phyloP scores from a whole-genome alignment of 2,113 vertebrate genomes.

The Tamias sibiricus region DNA sequence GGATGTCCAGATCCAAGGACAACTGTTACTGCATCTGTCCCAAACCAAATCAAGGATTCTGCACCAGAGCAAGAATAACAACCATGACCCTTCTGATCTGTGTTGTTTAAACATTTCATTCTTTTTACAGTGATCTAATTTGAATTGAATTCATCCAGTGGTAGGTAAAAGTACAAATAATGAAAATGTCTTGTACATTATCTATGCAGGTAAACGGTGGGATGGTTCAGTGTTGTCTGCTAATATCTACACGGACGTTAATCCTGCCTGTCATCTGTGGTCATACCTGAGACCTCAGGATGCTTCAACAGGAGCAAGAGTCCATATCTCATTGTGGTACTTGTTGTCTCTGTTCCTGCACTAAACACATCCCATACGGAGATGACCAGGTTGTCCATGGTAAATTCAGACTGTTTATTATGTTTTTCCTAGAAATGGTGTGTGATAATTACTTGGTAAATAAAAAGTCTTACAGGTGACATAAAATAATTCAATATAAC shows the following conservation, averaged over 20 bases:
- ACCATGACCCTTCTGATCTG: neutral
- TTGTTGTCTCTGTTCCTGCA: slow-evolving; percentile 83
- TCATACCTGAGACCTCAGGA: slow-evolving; percentile 84
- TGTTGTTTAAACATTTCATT: neutral
- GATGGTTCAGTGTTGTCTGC: neutral
- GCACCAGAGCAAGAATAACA: neutral
- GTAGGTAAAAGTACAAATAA: neutral
- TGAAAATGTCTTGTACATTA: neutral
- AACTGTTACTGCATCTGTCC: neutral
- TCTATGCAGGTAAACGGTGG: neutral
- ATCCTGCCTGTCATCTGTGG: neutral
- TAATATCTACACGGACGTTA: neutral
- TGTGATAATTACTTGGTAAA: neutral
- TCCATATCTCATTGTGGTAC: slow-evolving; percentile 81
- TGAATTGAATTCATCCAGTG: slow-evolving; percentile 1
- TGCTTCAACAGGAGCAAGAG: slow-evolving; percentile 85
- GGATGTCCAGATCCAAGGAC: neutral
- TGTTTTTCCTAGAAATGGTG: slow-evolving; percentile 80
- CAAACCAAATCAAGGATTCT: neutral
- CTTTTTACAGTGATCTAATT: neutral
- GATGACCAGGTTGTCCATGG: slow-evolving; percentile 64
- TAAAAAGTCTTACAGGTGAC: neutral
- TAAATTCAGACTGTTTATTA: slow-evolving; percentile 73
- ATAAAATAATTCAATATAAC: neutral
- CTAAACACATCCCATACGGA: slow-evolving; percentile 77